Base-by-base conservation (phyloP, 2,797 vertebrate genomes). In the Brachymystax lenok region DNA sequence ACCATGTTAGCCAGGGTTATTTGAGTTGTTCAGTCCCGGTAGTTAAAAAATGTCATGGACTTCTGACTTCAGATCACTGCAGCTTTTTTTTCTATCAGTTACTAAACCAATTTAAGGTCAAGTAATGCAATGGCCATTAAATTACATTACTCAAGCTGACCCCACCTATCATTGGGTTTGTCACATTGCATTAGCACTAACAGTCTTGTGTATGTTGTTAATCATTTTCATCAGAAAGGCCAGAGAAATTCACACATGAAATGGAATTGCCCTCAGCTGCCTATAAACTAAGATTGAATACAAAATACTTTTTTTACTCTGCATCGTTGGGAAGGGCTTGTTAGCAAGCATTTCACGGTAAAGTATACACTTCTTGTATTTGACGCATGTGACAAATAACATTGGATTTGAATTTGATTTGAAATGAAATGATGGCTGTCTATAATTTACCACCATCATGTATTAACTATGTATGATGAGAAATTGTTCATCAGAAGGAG, bases 11-110 rank as follows among this genome's bases (percentile, higher is more conserved):
- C 7, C 56, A 7, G 40, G 40, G 40, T 13, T 8, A 19, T 59
- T 59, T 13, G 17, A 24, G 59, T 63, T n/a, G 8, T 63, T 13
- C 8, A 1, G 12, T 63, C 24, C 21, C 10, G 10, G 21, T 24
- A 63, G 59, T 63, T 24, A 10, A 46, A 46, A 13, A 46, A 63
- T 63, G 59, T 12, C 74, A 59, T 80, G 35, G 70, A 79, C 68
- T 10, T 19, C 14, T 72, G 51, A 82, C 66, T 63, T 69, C 12
- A 75, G 78, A 77, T 83, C 63, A 14, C 27, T 77, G 33, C n/a
- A 56, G 28, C 16, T 24, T 73, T 81, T 79, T 75, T 80, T 6
- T 54, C 51, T 69, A 24, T 5, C n/a, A 54, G 21, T 24, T 76
- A 54, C 24, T 54, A 16, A 78, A 59, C 72, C 46, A 16, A 75